Conservation (phyloP, 2,113 vertebrate species). For the Trochalopteron elliotii region DNA sequence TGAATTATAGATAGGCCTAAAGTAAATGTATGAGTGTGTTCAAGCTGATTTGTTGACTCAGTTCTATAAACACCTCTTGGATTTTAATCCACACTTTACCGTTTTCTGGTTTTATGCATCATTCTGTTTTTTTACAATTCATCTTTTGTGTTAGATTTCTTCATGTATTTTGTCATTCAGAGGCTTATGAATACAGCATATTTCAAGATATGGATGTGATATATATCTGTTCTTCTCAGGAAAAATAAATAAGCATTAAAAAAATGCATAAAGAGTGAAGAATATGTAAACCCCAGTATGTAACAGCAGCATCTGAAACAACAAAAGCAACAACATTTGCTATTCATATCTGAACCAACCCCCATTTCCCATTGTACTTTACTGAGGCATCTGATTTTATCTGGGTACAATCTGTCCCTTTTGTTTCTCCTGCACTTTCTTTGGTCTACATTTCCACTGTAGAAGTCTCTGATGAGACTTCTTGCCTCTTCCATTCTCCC, state of each 20-base stretch:
- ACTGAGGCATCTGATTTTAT: background rate
- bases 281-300: background rate
- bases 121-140: slow-evolving; percentile 19
- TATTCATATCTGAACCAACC: background rate
- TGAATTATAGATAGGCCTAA: slow-evolving; percentile 71
- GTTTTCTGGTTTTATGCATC: slow-evolving; percentile 31
- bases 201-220: slow-evolving; percentile 38
- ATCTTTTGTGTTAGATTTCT: slow-evolving; percentile 47
- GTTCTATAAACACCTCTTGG: slow-evolving; percentile 69
- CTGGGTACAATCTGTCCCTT: background rate
- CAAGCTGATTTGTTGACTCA: slow-evolving; percentile 64
- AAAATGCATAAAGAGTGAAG: background rate
- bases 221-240: background rate
- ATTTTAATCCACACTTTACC: slow-evolving; percentile 53
- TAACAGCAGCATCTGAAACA: background rate
- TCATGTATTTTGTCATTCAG: slow-evolving; percentile 28
- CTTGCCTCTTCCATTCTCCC: background rate
- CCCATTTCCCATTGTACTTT: background rate
- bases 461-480: background rate
- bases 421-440: background rate
- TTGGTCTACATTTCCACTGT: background rate
- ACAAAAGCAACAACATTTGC: background rate
- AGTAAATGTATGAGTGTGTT: slow-evolving; percentile 63
- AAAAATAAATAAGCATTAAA: background rate
- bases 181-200: background rate